phyloP scores from a whole-genome alignment of 2,888 invertebrate species.

The Tiliacea citrago region DNA sequence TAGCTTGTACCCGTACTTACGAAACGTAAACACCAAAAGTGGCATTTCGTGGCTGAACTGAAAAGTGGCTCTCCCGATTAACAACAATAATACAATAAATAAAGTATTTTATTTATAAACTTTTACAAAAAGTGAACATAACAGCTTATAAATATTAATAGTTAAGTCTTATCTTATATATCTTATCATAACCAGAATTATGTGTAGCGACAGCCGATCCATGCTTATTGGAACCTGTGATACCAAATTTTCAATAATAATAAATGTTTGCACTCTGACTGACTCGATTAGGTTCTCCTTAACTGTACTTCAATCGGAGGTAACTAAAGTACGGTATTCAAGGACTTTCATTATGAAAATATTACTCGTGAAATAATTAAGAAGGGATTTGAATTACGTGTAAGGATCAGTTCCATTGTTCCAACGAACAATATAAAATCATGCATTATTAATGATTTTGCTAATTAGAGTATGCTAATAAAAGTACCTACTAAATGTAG shows the following conservation, averaged over 20 bases:
- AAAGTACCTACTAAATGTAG: conserved; percentile 9
- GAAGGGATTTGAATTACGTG: conserved; percentile 10
- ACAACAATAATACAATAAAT: not conserved
- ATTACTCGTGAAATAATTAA: conserved; percentile 34
- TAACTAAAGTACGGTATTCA: not conserved
- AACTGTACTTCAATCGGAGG: not conserved
- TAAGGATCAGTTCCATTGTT: conserved; percentile 23
- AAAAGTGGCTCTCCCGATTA: not conserved
- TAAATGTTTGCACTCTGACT: not conserved
- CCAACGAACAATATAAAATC: conserved; percentile 38
- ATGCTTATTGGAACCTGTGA: not conserved
- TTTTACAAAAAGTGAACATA: not conserved
- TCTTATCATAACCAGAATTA: too few species aligned
- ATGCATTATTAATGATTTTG: conserved; percentile 34
- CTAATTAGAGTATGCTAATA: conserved; percentile 28
- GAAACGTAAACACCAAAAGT: too few species aligned
- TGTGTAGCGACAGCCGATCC: not conserved
- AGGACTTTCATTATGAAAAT: conserved; percentile 4
- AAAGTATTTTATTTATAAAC: not conserved
- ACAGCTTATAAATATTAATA: too few species aligned
- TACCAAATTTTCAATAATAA: not conserved
- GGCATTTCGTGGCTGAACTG: too few species aligned
- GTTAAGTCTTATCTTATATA: too few species aligned
- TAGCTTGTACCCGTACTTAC: not conserved
- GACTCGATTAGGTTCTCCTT: not conserved